These are phyloP conservation scores for Tursiops truncatus DNA, from an alignment of 2,113 vertebrate genomes.

Conservation along the genomic window DNA sequence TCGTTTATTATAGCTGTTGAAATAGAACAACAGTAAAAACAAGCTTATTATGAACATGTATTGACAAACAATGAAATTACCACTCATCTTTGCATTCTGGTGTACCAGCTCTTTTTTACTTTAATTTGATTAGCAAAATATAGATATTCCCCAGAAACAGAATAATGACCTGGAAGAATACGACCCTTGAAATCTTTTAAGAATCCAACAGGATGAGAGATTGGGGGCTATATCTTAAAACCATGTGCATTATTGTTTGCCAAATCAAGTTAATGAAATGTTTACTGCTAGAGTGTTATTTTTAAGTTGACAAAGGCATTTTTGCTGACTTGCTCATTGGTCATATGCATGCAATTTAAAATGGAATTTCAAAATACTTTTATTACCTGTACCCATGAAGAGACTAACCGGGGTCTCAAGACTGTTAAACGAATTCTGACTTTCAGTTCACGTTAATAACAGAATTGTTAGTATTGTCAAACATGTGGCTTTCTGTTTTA, in stretches of 20 bases:
- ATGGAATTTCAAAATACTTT: conserved; percentile 71
- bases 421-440: conserved; percentile 38
- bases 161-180: background rate
- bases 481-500: conserved; percentile 13
- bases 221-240: conserved; percentile 5
- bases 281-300: conserved; percentile 58
- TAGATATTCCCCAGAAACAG: background rate
- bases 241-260: conserved; percentile 3
- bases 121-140: conserved; percentile 25
- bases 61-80: background rate
- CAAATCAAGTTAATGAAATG: conserved; percentile 65
- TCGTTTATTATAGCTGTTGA: conserved; percentile 6
- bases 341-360: conserved; percentile 66
- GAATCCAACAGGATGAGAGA: conserved; percentile 15
- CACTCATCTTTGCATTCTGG: background rate
- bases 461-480: conserved; percentile 9
- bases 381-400: conserved; percentile 48
- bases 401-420: conserved; percentile 50
- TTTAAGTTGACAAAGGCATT: conserved; percentile 69
- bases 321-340: conserved; percentile 63
- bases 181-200: background rate
- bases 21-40: conserved; percentile 9
- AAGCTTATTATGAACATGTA: background rate
- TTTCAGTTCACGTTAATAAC: conserved; percentile 32
- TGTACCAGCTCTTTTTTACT: background rate